Conservation (phyloP, 2,797 vertebrate genomes). For the Rhabdomys pumilio region DNA sequence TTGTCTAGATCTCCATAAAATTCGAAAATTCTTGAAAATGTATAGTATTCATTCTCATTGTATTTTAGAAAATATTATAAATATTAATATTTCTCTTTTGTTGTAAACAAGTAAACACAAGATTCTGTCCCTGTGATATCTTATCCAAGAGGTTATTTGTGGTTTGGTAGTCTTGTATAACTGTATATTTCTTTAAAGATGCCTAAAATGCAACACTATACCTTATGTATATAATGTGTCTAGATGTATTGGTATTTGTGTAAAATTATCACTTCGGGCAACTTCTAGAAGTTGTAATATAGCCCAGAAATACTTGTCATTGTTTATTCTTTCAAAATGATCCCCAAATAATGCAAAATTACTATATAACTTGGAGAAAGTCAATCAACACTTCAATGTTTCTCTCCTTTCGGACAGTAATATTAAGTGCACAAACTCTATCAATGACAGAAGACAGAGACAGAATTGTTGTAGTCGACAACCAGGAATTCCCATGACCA, state of each 20-base stretch:
- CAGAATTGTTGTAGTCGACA: neutral
- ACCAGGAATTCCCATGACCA: neutral
- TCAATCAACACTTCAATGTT: neutral
- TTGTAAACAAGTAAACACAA: conserved; percentile 35
- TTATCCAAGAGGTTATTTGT: neutral
- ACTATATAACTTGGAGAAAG: conserved; percentile 31
- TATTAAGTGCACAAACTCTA: neutral
- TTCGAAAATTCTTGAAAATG: conserved; percentile 46
- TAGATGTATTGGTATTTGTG: conserved; percentile 17
- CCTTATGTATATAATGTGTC: neutral
- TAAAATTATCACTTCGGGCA: conserved; percentile 3
- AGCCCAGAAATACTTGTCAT: conserved; percentile 53
- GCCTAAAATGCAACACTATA: neutral
- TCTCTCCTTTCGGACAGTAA: conserved; percentile 32
- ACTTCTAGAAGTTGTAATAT: neutral
- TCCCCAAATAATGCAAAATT: conserved; percentile 25
- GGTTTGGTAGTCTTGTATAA: neutral
- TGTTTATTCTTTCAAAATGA: conserved; percentile 57
- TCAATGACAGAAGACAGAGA: neutral
- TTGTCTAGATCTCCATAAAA: conserved; percentile 78
- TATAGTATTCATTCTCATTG: conserved; percentile 55
- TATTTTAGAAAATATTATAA: conserved; percentile 59
- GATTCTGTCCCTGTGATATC: neutral
- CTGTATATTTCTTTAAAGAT: conserved; percentile 58
- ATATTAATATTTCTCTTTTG: conserved; percentile 38